Evolutionary conservation across 2,888 invertebrate species (phyloP), one percentile per base, ranked within the genome.

Genomic region (Idaea aversata): DNA sequence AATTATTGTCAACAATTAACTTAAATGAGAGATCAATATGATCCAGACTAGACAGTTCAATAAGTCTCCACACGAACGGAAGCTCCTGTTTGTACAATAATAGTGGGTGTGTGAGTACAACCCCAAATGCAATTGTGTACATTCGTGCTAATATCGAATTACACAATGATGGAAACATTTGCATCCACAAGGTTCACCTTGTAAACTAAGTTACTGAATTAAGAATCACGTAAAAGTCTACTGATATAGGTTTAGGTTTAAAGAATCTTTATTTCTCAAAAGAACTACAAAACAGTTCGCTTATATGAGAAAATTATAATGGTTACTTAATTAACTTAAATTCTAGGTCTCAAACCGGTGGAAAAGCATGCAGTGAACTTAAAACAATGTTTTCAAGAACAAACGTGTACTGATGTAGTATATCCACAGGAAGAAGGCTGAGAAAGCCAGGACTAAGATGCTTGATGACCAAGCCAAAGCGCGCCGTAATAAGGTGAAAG

Each of bases 341-440:
- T n/a, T n/a, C n/a, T n/a, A n/a, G n/a, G n/a, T n/a, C n/a, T n/a
- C n/a, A n/a, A n/a, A n/a, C n/a, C n/a, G n/a, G n/a, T n/a, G n/a
- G n/a, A n/a, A n/a, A n/a, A n/a, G n/a, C n/a, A n/a, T n/a, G n/a
- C n/a, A n/a, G n/a, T n/a, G n/a, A n/a, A n/a, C n/a, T n/a, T n/a
- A 25, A 25, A 25, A 25, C 25, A 98, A 98, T 88, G 97, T 97
- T 76, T 98, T 98, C 94, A 98, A 97, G 94, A 99, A 99, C 95
- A 99, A 99, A 95, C 96, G 99, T 88, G 98, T 99, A 58, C 94
- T 99, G 65, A 99, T 99, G 99, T 99, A 99, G 93, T 99, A 98
- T 94, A 99, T 99, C 91, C 99, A 99, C 95, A 99, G 99, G 95
- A 99, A 99, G 96, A 99, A 99, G 96, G 98, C 99, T 62, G 99